Evolutionary conservation across 2,888 invertebrate genomes (phyloP), one percentile per base, ranked within the genome.

Genomic region (Gymnocheta viridis): DNA sequence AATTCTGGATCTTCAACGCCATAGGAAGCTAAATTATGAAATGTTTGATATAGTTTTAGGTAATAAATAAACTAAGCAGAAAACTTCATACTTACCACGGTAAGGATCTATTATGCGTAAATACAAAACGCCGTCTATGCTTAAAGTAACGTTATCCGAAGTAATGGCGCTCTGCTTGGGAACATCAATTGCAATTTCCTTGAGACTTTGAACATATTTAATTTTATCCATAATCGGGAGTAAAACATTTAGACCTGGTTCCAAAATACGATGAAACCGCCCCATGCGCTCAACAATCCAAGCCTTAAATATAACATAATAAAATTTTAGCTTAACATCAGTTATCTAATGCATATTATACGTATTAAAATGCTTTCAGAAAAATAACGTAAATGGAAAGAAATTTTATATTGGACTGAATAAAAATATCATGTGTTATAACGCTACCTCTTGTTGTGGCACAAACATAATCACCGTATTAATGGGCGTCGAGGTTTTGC

Each of bases 1-100:
- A 98, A 99, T 92, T 99, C 99, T 0, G 99, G 98, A 93, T 99
- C 99, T 92, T 99, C 99, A 10, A 99, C 99, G 24, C 99, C 99
- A 92, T 99, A 99, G 86, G 98, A 98, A 64, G 96, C 95, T 94
- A 85, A 47, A 91, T 73, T 49, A 22, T 41, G 3, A 6, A 60
- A 41, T 24, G 41, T 62, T 14, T 14, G 4, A 4, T 4, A 35
- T 19, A 19, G 17, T 27, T 27, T 17, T 7, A 2, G 12, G 9
- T 19, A 17, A 9, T 19, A 17, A 47, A 19, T 47, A 19, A 9
- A 2, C 6, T 3, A 17, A 47, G 14, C 4, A 2, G 9, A 27
- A 27, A 47, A n/a, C 0, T 17, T 56, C 32, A 10, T 14, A 35
- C 81, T 72, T 86, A 91, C 97, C 96, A 92, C 96, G 94, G 91